These are phyloP conservation scores for Sarcophilus harrisii DNA, from an alignment of 2,797 vertebrate genomes.

Conservation along the genomic window DNA sequence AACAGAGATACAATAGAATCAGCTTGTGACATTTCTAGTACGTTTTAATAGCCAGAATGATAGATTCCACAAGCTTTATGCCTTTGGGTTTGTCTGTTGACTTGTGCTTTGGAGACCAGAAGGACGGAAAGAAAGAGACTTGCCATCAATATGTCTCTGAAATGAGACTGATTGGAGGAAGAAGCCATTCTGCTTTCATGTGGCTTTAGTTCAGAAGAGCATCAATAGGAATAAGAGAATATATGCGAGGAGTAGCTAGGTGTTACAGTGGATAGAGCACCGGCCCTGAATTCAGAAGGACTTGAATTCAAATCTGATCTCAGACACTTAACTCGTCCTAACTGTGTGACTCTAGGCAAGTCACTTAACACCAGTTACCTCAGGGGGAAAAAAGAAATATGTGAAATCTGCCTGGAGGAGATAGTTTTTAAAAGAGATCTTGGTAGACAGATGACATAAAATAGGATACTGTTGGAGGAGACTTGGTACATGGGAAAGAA, in stretches of 20 bases:
- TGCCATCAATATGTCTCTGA: background rate
- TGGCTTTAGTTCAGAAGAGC: background rate
- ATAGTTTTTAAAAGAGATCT: background rate
- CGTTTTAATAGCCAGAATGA: background rate
- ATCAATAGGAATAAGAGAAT: background rate
- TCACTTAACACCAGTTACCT: no score
- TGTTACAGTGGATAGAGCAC: no score
- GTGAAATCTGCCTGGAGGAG: background rate
- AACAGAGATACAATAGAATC: background rate
- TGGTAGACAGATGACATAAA: background rate
- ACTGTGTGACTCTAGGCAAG: no score
- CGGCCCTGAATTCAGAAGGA: no score
- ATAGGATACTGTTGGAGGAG: background rate
- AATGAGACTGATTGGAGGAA: background rate
- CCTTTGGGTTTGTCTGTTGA: background rate
- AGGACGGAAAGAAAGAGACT: background rate
- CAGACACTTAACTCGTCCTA: no score
- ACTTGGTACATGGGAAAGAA: background rate
- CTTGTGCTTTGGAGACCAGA: background rate
- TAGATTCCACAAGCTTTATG: background rate
- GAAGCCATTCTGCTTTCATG: background rate
- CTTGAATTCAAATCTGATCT: no score
- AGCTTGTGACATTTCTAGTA: background rate
- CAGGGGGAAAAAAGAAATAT: background rate
- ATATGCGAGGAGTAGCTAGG: no score